Conservation (phyloP, 2,888 invertebrate genomes). For the Ceriagrion tenellum region DNA sequence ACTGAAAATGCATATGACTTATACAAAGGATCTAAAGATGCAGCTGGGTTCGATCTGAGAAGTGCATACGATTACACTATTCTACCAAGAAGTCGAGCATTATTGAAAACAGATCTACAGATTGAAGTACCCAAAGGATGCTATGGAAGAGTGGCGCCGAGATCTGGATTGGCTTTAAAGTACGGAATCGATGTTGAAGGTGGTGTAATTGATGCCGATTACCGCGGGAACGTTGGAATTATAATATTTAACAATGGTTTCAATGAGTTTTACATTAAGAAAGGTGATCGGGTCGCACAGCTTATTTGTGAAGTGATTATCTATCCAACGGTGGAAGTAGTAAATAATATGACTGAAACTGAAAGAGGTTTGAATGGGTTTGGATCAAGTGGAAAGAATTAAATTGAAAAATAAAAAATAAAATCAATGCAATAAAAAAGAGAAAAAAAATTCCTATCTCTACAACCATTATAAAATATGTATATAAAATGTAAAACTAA, state of each 20-base stretch:
- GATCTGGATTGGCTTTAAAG: conserved; percentile 96
- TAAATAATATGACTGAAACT: conserved; percentile 87
- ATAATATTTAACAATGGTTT: conserved; percentile 96
- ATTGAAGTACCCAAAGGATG: conserved; percentile 94
- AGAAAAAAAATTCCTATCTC: no score
- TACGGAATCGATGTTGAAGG: conserved; percentile 98
- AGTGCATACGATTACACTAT: conserved; percentile 93
- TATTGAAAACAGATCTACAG: conserved; percentile 95
- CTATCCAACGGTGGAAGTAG: conserved; percentile 91
- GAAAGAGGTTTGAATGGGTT: conserved; percentile 93
- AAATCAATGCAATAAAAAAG: not conserved
- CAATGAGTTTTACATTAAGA: conserved; percentile 87
- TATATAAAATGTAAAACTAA: no score
- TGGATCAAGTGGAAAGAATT: conserved; percentile 93
- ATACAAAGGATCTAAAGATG: conserved; percentile 88
- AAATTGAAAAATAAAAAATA: conserved; percentile 72
- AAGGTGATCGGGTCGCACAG: conserved; percentile 98
- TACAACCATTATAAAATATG: no score
- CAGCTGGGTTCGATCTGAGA: conserved; percentile 95
- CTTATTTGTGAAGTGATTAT: conserved; percentile 95
- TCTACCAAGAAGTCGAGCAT: conserved; percentile 90
- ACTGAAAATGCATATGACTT: conserved; percentile 91
- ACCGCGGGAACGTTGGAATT: conserved; percentile 94
- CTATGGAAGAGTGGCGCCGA: conserved; percentile 96
- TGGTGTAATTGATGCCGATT: conserved; percentile 97